Evolutionary conservation across 2,888 invertebrate genomes (phyloP), one percentile per base, ranked within the genome.

Genomic region (Laspeyria flexula): DNA sequence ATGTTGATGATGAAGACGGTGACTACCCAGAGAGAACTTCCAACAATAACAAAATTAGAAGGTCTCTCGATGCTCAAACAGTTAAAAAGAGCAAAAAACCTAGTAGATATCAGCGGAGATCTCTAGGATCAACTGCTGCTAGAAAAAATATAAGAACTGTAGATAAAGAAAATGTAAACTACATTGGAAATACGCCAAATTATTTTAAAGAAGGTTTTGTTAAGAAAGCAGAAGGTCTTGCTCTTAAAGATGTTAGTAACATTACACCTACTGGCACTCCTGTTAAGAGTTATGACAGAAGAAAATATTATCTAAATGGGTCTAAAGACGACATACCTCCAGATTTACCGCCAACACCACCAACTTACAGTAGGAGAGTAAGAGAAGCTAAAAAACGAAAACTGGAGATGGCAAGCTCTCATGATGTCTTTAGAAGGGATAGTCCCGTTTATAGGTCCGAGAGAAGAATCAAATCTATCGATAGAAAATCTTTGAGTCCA

Each of bases 201-300:
- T 93, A 93, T 64, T 94, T 88, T 57, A 94, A 93, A 71, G 94
- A 94, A 60, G 94, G 94, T 1, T 94, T 93, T 16, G 68, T 86
- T 1, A 93, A 93, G 50, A 94, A 94, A 77, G 74, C 88, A 16
- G 93, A 93, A 60, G 89, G 81, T 0, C 67, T 85, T 44, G 91
- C 90, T 7, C 79, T 94, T 0, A 92, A 94, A 78, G 94, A 94
- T 73, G 93, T 94, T 6, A 94, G 94, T 69, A 94, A 94, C 68
- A 87, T 94, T n/a, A 94, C 94, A 1, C 94, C 94, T 0, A 93
- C 85, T 11, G 77, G 73, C 0, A 91, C 90, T 0, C 89, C 92
- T 3, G 78, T 83, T 0, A 84, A 84, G 43, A 85, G 74, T 12
- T 75, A 79, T 34, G 90, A 90, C 6, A 83, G 84, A 38, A 77